phyloP scores from a whole-genome alignment of 2,797 vertebrate species.

The Myoxocephalus aenaeus region DNA sequence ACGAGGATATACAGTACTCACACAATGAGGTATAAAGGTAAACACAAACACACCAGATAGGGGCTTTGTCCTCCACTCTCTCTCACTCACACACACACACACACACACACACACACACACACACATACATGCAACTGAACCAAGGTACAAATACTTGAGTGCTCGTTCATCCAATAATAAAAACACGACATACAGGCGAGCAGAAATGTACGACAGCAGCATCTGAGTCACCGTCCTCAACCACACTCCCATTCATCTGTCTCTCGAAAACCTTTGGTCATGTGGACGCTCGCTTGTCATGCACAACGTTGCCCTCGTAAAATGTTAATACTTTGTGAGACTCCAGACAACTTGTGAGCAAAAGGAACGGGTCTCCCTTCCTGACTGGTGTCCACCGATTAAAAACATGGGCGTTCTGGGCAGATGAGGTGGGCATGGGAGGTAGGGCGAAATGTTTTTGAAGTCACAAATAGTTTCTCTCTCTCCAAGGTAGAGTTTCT shows the following conservation, averaged over 20 bases:
- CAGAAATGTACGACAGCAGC: constrained; percentile 78
- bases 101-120: constrained; percentile 62
- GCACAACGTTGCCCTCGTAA: constrained; percentile 62
- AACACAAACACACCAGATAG: constrained; percentile 69
- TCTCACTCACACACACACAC: constrained; percentile 42
- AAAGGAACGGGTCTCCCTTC: constrained; percentile 37
- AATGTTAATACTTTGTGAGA: constrained; percentile 55
- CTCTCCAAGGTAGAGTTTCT: constrained; percentile 54
- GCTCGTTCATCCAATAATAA: constrained; percentile 67
- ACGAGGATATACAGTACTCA: constrained; percentile 77
- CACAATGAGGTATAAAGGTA: constrained; percentile 81
- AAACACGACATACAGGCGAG: constrained; percentile 75
- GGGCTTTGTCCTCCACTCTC: constrained; percentile 48
- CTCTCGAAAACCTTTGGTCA: constrained; percentile 78
- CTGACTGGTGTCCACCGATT: constrained; percentile 34
- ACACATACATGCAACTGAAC: constrained; percentile 75
- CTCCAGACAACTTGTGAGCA: constrained; percentile 33
- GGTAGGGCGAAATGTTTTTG: constrained; percentile 5
- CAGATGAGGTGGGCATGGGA: constrained; percentile 30
- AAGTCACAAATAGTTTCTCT: constrained; percentile 54
- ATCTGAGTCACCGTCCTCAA: constrained; percentile 69
- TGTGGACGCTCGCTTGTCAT: constrained; percentile 68
- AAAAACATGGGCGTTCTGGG: constrained; percentile 44
- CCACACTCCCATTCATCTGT: constrained; percentile 58
- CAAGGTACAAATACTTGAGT: constrained; percentile 75